Evolutionary conservation across 2,113 vertebrate species (phyloP).

Genomic region (Pangasianodon hypophthalmus): DNA sequence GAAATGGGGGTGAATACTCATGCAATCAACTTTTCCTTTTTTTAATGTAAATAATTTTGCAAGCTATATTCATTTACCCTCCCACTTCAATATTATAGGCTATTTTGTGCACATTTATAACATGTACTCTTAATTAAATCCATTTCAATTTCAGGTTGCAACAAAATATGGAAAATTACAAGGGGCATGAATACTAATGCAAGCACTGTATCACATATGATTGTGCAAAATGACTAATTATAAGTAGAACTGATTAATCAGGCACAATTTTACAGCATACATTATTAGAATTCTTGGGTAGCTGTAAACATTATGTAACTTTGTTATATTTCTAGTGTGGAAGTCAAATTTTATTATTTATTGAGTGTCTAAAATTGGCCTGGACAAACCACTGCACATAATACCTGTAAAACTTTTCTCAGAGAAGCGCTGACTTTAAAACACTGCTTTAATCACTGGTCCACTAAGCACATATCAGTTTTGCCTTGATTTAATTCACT

Average conservation of each 20-base stretch:
- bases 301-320: background rate
- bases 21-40: background rate
- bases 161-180: background rate
- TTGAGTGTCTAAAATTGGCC: background rate
- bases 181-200: background rate
- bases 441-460: background rate
- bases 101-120: background rate
- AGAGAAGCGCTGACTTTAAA: background rate
- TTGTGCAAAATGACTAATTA: background rate
- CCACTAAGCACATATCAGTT: background rate
- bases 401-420: background rate
- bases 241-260: background rate
- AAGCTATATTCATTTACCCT: background rate
- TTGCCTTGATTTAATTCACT: background rate
- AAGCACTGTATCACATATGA: background rate
- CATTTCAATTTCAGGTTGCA: background rate
- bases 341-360: background rate
- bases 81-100: background rate
- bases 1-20: background rate
- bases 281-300: background rate
- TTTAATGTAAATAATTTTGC: background rate
- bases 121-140: background rate
- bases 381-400: background rate
- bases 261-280: background rate
- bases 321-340: background rate